These are phyloP conservation scores for Aquatica leii DNA, from an alignment of 2,888 invertebrate species.

Conservation along the genomic window DNA sequence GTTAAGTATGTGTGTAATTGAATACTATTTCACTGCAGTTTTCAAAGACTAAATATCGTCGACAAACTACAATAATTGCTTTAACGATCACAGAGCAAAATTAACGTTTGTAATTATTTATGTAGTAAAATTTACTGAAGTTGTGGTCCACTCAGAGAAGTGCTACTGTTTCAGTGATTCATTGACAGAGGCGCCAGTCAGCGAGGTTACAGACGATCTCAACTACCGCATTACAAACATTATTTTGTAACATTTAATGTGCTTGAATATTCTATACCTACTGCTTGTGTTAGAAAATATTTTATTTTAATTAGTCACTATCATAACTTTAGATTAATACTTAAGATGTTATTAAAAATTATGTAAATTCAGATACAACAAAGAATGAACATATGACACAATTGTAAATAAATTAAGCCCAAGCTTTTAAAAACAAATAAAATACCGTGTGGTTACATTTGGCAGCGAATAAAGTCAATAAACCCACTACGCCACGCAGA, in stretches of 20 bases:
- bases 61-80: slow-evolving; percentile 9
- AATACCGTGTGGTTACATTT: neutral
- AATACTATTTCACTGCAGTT: no score
- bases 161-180: slow-evolving; percentile 30
- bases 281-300: neutral
- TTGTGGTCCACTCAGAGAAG: slow-evolving; percentile 27
- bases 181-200: slow-evolving; percentile 29
- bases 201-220: slow-evolving; percentile 26
- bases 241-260: slow-evolving; percentile 14
- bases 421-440: neutral
- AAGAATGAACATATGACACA: no score
- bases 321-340: no score
- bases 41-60: neutral
- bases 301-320: neutral
- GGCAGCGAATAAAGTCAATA: no score
- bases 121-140: slow-evolving; percentile 29
- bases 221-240: slow-evolving; percentile 18
- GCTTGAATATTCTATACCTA: slow-evolving; percentile 1
- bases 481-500: no score
- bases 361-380: no score
- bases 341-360: no score
- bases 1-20: no score
- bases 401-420: no score
- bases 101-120: slow-evolving; percentile 30
- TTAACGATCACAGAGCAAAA: slow-evolving; percentile 32